phyloP scores from a whole-genome alignment of 2,888 invertebrate genomes.

The Cheilosia pagana region DNA sequence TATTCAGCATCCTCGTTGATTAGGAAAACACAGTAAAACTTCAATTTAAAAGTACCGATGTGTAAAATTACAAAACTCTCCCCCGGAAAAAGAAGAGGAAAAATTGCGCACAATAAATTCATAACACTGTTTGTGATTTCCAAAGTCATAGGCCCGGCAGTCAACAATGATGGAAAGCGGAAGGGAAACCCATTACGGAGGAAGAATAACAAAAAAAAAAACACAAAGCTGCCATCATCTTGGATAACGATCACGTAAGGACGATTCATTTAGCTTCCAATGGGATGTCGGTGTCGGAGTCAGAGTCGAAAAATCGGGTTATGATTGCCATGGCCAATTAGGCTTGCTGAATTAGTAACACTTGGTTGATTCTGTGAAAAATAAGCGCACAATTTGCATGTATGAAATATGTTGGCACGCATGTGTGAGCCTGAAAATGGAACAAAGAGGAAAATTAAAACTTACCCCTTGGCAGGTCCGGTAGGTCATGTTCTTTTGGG shows the following conservation, averaged over 20 bases:
- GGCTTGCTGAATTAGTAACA: conserved; percentile 60
- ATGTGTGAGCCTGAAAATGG: conserved; percentile 12
- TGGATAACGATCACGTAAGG: conserved; percentile 63
- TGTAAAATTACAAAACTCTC: conserved; percentile 67
- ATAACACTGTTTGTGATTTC: conserved; percentile 60
- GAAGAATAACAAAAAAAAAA: conserved; percentile 27
- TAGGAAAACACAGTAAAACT: conserved; percentile 41
- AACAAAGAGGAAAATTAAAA: not conserved
- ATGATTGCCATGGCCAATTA: conserved; percentile 68
- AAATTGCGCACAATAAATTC: conserved; percentile 67
- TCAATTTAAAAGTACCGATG: conserved; percentile 69
- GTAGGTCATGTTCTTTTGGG: not conserved
- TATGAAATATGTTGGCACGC: conserved; percentile 48
- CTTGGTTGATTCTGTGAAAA: conserved; percentile 56
- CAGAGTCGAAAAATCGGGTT: conserved; percentile 24
- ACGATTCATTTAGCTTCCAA: conserved; percentile 60
- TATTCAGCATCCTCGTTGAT: conserved; percentile 32
- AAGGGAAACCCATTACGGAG: conserved; percentile 37
- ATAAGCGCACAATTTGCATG: conserved; percentile 59
- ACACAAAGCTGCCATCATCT: conserved; percentile 52
- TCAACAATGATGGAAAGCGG: conserved; percentile 51
- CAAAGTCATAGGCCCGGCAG: conserved; percentile 40
- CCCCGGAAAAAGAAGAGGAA: conserved; percentile 1
- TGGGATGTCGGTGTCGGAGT: conserved; percentile 14
- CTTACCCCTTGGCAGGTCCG: not conserved